Evolutionary conservation across 2,113 vertebrate genomes (phyloP).

Genomic region (Tor tambroides): DNA sequence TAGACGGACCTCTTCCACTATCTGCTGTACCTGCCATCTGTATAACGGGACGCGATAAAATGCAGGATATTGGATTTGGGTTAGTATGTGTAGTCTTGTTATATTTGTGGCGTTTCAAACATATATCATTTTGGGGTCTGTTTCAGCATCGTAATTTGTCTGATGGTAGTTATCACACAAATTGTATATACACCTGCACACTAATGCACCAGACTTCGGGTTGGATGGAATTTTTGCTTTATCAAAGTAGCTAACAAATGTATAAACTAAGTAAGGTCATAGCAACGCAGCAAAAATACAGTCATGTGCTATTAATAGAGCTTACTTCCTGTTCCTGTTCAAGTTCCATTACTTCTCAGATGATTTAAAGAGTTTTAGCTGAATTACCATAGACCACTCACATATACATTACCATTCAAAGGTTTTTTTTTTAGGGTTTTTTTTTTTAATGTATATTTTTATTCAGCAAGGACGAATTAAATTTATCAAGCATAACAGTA

Average conservation of each 20-base stretch:
- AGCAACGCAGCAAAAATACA: neutral
- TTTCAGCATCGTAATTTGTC: neutral
- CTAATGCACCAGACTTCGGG: neutral
- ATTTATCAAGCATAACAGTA: no score
- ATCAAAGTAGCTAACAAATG: neutral
- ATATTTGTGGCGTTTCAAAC: neutral
- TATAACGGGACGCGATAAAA: conserved; percentile 35
- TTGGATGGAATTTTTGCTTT: neutral
- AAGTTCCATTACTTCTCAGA: conserved; percentile 28
- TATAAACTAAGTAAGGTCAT: neutral
- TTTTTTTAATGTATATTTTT: no score
- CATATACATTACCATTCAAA: no score
- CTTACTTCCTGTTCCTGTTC: conserved; percentile 49
- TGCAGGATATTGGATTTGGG: conserved; percentile 36
- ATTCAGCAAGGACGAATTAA: no score
- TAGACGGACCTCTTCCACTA: neutral
- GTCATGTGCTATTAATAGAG: conserved; percentile 46
- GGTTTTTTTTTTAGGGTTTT: no score
- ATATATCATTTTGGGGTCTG: neutral
- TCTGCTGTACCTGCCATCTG: conserved; percentile 37
- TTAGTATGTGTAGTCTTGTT: neutral
- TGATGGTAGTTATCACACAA: neutral
- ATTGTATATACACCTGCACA: neutral
- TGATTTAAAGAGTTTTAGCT: neutral
- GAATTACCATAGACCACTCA: no score